Conservation (phyloP, 2,888 invertebrate species). For the Apamea sordens region DNA sequence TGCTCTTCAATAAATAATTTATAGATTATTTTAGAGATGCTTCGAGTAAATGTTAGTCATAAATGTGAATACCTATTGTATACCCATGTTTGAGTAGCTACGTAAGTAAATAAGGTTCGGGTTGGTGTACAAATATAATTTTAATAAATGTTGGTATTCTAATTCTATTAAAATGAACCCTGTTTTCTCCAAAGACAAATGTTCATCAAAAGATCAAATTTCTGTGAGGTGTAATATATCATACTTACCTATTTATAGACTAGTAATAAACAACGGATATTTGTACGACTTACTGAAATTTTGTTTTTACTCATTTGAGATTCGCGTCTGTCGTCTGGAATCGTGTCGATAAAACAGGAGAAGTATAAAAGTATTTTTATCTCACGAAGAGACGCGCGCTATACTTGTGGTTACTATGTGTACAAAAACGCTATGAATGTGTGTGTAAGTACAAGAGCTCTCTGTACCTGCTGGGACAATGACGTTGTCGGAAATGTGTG, state of each 20-base stretch:
- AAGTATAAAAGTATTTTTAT: background rate
- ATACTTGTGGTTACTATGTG: background rate
- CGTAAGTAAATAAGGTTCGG: background rate
- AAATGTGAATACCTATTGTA: background rate
- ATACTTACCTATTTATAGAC: background rate
- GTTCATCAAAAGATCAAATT: background rate
- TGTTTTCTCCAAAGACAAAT: background rate
- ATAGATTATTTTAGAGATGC: conserved; percentile 3
- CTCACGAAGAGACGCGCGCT: background rate
- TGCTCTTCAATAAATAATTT: conserved; percentile 10
- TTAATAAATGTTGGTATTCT: background rate
- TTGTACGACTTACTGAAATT: background rate
- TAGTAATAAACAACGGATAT: background rate
- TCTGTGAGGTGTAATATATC: too few relatives aligned
- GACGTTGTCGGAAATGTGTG: too few relatives aligned
- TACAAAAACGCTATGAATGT: background rate
- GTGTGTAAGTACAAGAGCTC: background rate
- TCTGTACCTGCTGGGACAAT: background rate
- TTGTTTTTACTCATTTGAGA: background rate
- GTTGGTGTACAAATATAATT: background rate
- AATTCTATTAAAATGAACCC: background rate
- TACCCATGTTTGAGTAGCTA: background rate
- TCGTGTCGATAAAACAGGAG: background rate
- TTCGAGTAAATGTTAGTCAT: background rate
- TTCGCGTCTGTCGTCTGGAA: background rate